phyloP scores from a whole-genome alignment of 2,113 vertebrate species.

The Dasyornis broadbenti region DNA sequence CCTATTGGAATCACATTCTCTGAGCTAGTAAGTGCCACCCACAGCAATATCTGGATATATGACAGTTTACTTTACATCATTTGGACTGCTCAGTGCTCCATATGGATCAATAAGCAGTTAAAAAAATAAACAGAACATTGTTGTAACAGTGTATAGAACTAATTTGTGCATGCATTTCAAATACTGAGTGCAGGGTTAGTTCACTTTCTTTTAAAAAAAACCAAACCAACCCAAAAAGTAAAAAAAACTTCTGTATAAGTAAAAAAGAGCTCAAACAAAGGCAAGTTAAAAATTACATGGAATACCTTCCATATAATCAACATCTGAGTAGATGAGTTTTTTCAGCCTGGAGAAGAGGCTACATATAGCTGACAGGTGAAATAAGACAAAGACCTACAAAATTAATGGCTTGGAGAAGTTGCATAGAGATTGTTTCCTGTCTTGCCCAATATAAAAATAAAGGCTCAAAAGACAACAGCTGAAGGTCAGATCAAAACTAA shows the following conservation, averaged over 20 bases:
- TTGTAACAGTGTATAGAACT: background rate
- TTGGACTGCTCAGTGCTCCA: background rate
- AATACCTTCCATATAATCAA: background rate
- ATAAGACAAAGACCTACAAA: background rate
- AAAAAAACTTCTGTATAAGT: background rate
- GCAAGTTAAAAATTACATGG: background rate
- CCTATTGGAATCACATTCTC: background rate
- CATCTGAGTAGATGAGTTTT: background rate
- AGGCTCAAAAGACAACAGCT: background rate
- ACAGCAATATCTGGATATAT: background rate
- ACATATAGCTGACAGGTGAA: background rate
- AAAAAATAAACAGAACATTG: background rate
- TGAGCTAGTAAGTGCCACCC: background rate
- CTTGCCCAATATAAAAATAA: background rate
- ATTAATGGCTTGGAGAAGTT: background rate
- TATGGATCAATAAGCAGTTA: background rate
- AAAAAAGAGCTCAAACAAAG: background rate
- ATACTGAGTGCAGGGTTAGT: background rate
- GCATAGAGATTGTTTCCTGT: background rate
- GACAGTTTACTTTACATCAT: background rate
- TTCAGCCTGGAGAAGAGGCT: background rate
- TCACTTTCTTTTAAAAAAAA: background rate
- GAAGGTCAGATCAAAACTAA: background rate
- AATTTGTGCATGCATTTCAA: background rate
- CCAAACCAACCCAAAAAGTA: rapidly evolving